Conservation (phyloP, 2,113 vertebrate species). For the Corythornis vintsioides region DNA sequence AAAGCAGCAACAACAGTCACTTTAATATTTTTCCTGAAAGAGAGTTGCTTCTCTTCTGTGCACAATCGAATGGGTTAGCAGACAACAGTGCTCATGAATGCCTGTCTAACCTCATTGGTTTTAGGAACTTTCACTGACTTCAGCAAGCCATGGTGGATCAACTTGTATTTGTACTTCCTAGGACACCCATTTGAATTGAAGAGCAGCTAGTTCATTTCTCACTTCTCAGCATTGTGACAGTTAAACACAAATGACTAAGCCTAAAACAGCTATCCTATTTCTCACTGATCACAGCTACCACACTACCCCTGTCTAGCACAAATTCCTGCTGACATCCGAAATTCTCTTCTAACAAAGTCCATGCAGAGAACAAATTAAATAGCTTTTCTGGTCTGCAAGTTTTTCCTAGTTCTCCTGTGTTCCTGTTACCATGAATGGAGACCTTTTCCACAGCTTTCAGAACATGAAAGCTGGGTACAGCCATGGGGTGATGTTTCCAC, state of each 20-base stretch:
- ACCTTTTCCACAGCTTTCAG: not conserved
- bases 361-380: not conserved
- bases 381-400: not conserved
- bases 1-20: not conserved
- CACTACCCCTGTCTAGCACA: not conserved
- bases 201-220: not conserved
- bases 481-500: not conserved
- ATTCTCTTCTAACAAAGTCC: constrained; percentile 25
- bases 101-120: not conserved
- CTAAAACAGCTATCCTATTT: not conserved
- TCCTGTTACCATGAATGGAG: not conserved
- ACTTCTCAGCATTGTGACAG: constrained; percentile 4
- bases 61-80: not conserved
- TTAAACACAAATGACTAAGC: constrained; percentile 29
- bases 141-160: not conserved
- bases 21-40: not conserved
- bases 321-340: constrained; percentile 40
- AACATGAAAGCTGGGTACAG: not conserved
- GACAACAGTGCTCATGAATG: not conserved
- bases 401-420: not conserved
- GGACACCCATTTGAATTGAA: not conserved
- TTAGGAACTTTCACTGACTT: not conserved
- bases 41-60: not conserved
- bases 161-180: not conserved
- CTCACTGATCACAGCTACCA: constrained; percentile 27